A percentile compares a stretch with the other conserved stretches of the same genome.
These are phyloP conservation scores for Meda fulgida DNA, from an alignment of 2,797 vertebrate genomes.

Conservation along the genomic window DNA sequence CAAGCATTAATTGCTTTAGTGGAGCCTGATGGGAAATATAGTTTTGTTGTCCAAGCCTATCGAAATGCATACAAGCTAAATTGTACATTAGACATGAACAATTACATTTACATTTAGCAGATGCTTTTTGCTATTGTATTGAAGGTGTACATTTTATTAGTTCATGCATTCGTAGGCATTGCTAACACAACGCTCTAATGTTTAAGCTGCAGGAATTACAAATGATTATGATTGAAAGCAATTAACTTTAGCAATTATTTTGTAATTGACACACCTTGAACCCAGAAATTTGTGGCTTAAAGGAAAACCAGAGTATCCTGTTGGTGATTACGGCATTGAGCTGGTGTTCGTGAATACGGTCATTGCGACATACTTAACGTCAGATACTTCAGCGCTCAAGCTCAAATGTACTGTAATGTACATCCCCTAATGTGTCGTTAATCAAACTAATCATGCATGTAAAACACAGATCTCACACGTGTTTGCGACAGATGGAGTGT, in stretches of 20 bases:
- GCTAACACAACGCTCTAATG: background rate
- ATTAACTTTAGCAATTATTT: background rate
- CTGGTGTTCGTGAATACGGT: background rate
- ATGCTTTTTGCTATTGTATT: background rate
- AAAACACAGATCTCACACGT: conserved; percentile 26
- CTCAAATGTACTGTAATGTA: background rate
- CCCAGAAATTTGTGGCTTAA: background rate
- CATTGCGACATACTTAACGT: background rate
- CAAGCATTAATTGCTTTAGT: background rate
- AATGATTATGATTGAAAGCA: background rate
- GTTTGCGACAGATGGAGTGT: conserved; percentile 41
- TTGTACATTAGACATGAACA: background rate
- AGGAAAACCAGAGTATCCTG: background rate
- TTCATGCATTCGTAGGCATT: background rate
- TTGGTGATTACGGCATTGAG: background rate
- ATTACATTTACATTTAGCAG: background rate
- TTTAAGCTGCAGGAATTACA: background rate
- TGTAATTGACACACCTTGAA: background rate
- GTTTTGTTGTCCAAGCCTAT: background rate
- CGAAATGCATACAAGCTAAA: background rate
- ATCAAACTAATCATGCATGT: conserved; percentile 26
- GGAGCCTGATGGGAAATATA: background rate
- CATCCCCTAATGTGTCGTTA: conserved; percentile 20
- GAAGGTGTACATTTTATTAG: background rate
- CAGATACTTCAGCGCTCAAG: background rate